phyloP scores from a whole-genome alignment of 2,797 vertebrate species.

The Salmo trutta region DNA sequence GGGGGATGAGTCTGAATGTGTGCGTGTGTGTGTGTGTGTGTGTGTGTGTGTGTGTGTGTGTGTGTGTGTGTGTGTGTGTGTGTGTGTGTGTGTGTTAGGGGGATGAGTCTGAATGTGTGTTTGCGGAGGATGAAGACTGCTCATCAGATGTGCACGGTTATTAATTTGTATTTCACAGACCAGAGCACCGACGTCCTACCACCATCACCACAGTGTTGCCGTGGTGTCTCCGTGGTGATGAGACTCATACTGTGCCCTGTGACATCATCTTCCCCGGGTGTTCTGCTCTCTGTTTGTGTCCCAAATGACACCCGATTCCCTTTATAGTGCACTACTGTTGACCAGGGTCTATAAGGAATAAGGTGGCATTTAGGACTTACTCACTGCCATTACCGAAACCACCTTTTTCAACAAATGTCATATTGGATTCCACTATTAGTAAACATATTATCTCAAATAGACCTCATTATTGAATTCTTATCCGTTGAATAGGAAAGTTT shows the following conservation, averaged over 20 bases:
- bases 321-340: neutral
- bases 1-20: no score
- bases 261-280: conserved; percentile 36
- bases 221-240: conserved; percentile 47
- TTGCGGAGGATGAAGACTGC: conserved; percentile 54
- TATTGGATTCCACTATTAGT: neutral
- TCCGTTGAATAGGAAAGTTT: neutral
- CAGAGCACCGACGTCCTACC: conserved; percentile 12
- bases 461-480: neutral
- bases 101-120: neutral
- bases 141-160: conserved; percentile 76
- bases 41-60: no score
- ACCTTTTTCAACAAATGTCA: neutral
- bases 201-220: conserved; percentile 38
- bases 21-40: no score
- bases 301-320: neutral
- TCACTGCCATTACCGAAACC: neutral
- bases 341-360: neutral
- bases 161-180: conserved; percentile 81
- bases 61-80: no score
- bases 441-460: neutral
- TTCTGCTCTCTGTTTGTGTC: neutral
- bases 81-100: conserved; percentile 8
- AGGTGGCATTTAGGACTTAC: neutral
- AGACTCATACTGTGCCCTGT: conserved; percentile 38